Evolutionary conservation across 1,140 invertebrate species (phyloP), one percentile per base, ranked within the genome.

Genomic region (Arctopsyche grandis): DNA sequence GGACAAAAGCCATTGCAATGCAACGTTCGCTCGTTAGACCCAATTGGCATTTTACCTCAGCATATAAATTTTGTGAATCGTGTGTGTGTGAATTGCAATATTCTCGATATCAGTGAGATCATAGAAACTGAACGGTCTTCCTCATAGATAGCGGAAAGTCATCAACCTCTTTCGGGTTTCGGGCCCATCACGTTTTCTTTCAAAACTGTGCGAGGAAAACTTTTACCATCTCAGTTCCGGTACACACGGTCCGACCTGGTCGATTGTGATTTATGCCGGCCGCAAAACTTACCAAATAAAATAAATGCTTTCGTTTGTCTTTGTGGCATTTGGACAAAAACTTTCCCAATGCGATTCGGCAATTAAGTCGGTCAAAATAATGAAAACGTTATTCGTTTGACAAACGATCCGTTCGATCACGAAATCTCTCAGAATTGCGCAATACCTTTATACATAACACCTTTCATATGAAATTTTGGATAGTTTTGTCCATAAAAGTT

Each of bases 321-420:
- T 16, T 9, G 12, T 38, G 26, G 69, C 69, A 38, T 43, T 26
- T 70, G 24, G 24, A 26, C 16, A 16, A 26, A 26, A 70, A 22
- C 26, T 70, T 70, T 29, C 69, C 21, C 21, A 66, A 66, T 66
- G 63, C 69, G 69, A 38, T 70, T 70, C 14, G 69, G 22, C 22
- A 70, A 70, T 70, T 70, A 70, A 70, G 48, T 52, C 48, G 48
- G 48, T 52, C 69, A 70, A 70, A 70, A 19, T 66, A 66, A 70
- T 44, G 69, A 16, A 70, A 70, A 38, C 26, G 69, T 44, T 70
- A 70, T 38, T 70, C 26, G 69, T 70, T 38, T 70, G 69, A 70
- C 69, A 70, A 70, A 70, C 69, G 69, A 70, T 70, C 9, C 26
- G 26, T 70, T 38, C 69, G 69, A 70, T 70, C 69, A 70, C 69